Conservation (phyloP, 2,797 vertebrate species). For the Fistularia commersonii region DNA sequence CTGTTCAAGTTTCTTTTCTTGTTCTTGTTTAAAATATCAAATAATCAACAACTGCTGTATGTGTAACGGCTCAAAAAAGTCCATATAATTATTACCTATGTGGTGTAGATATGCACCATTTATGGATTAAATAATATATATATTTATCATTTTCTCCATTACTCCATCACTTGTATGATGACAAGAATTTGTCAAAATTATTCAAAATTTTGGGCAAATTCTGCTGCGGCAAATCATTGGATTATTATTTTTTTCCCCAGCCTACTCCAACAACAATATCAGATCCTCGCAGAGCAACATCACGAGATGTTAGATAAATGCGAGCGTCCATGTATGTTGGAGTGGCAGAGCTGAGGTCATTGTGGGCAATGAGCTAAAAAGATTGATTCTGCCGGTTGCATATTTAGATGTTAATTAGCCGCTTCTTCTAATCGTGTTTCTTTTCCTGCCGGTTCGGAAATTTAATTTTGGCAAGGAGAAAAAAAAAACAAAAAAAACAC, state of each 20-base stretch:
- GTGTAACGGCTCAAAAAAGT: too few relatives aligned
- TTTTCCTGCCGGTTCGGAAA: conserved; percentile 11
- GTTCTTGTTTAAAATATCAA: too few relatives aligned
- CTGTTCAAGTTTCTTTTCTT: too few relatives aligned
- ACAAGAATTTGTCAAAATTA: too few relatives aligned
- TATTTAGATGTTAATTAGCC: conserved; percentile 38
- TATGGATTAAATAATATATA: too few relatives aligned
- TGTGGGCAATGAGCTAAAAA: conserved; percentile 30
- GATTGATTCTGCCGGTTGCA: conserved; percentile 33
- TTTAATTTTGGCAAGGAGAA: conserved; percentile 23
- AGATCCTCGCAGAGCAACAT: conserved; percentile 1
- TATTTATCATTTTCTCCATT: too few relatives aligned
- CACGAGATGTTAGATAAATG: conserved; percentile 18
- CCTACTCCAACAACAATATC: background rate
- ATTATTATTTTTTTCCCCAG: background rate
- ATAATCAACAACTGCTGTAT: too few relatives aligned
- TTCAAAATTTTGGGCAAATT: too few relatives aligned
- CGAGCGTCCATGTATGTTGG: conserved; percentile 20
- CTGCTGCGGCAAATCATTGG: background rate
- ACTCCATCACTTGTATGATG: too few relatives aligned
- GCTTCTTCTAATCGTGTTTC: conserved; percentile 14
- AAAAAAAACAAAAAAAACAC: conserved; percentile 32
- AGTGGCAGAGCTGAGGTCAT: conserved; percentile 21
- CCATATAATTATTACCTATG: too few relatives aligned
- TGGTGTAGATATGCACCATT: too few relatives aligned